Percentiles rank a stretch among this genome's conserved stretches.
Evolutionary conservation across 2,888 invertebrate species (phyloP).

Genomic region (Apodemia zela): DNA sequence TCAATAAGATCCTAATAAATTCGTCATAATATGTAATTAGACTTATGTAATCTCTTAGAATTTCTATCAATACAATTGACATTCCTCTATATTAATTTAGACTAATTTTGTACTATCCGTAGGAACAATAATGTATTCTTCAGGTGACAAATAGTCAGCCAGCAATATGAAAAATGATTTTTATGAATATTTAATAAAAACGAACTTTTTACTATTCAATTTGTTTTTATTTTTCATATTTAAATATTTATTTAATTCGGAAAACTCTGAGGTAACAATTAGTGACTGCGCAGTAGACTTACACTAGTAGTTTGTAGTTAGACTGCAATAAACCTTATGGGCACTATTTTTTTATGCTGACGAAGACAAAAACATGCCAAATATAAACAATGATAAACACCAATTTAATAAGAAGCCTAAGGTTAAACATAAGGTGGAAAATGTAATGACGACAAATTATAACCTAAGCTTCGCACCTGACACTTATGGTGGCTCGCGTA

Average conservation of each 20-base stretch:
- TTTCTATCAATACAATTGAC: constrained; percentile 49
- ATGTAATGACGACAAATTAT: no score
- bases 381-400: no score
- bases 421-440: no score
- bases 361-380: no score
- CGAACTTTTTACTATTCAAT: constrained; percentile 10
- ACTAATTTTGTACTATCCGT: constrained; percentile 35
- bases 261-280: no score
- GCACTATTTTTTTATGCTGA: no score
- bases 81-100: constrained; percentile 41
- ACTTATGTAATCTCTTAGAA: constrained; percentile 56
- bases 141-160: not conserved
- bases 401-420: no score
- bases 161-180: constrained; percentile 10
- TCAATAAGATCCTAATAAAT: constrained; percentile 31
- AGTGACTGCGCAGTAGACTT: no score
- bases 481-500: no score
- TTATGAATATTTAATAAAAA: constrained; percentile 14
- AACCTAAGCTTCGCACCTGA: no score
- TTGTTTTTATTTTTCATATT: constrained; percentile 8
- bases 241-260: not conserved
- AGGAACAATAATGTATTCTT: constrained; percentile 19
- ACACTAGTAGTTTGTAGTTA: no score
- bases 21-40: constrained; percentile 35
- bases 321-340: no score